Evolutionary conservation across 1,140 invertebrate genomes (phyloP).

Genomic region (Pogonomyrmex barbatus): DNA sequence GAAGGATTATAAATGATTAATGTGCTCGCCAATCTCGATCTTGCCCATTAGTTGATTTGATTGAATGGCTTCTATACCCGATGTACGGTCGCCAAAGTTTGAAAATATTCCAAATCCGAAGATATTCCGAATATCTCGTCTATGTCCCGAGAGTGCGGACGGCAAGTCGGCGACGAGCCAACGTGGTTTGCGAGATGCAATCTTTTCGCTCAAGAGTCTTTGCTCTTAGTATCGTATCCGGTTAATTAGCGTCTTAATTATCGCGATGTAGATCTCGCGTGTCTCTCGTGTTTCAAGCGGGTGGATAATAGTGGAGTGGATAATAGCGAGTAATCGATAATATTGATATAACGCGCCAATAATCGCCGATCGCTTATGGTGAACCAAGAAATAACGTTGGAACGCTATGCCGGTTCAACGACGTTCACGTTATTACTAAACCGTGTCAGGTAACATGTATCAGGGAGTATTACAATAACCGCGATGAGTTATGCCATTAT

Average conservation of each 20-base stretch:
- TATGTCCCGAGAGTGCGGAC: not conserved
- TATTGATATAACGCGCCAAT: slow-evolving; percentile 69
- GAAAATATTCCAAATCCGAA: slow-evolving; percentile 10
- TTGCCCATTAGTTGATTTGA: slow-evolving; percentile 36
- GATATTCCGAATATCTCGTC: not conserved
- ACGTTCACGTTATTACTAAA: slow-evolving; percentile 17
- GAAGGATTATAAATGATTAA: slow-evolving; percentile 47
- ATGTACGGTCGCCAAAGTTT: not conserved
- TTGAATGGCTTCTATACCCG: not conserved
- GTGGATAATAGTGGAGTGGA: not conserved
- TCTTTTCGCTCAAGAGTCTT: slow-evolving; percentile 21
- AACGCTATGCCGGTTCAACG: slow-evolving; percentile 12
- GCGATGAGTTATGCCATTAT: slow-evolving; percentile 6
- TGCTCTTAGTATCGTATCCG: slow-evolving; percentile 48
- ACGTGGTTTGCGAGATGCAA: slow-evolving; percentile 13
- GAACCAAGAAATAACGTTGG: slow-evolving; percentile 51
- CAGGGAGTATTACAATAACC: not conserved
- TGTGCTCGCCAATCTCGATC: slow-evolving; percentile 30
- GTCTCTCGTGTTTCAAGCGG: slow-evolving; percentile 49
- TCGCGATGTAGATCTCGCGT: slow-evolving; percentile 45
- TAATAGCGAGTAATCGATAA: slow-evolving; percentile 69
- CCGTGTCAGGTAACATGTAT: not conserved
- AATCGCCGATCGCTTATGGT: slow-evolving; percentile 43
- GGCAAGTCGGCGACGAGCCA: not conserved
- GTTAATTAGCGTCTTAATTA: slow-evolving; percentile 65